phyloP scores from a whole-genome alignment of 92 coral and sea anemone species.

The Porites divaricata region DNA sequence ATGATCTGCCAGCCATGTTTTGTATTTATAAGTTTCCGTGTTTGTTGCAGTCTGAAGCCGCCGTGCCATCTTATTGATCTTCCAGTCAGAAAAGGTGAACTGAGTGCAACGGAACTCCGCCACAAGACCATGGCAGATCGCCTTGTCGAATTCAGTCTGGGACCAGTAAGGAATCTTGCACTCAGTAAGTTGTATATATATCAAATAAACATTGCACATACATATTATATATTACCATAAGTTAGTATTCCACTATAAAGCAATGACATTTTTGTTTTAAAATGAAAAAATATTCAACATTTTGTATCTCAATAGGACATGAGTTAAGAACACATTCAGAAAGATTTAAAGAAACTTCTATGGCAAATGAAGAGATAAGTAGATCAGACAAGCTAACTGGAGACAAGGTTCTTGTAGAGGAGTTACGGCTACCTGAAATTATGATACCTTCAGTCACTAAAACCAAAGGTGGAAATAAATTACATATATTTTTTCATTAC shows the following conservation, averaged over 20 bases:
- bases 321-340: slow-evolving; percentile 13
- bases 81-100: slow-evolving; percentile 71
- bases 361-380: background rate
- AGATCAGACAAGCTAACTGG: slow-evolving; percentile 25
- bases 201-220: background rate
- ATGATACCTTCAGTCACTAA: slow-evolving; percentile 74
- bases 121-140: slow-evolving; percentile 73
- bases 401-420: slow-evolving; percentile 80
- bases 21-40: background rate
- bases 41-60: slow-evolving; percentile 62
- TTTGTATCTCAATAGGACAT: background rate
- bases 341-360: background rate
- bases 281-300: background rate
- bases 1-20: no score
- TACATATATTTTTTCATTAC: background rate
- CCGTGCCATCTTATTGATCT: slow-evolving; percentile 56
- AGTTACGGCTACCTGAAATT: slow-evolving; percentile 92
- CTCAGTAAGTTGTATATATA: slow-evolving; percentile 12
- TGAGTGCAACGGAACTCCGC: slow-evolving; percentile 48
- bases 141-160: slow-evolving; percentile 87
- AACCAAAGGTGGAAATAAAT: slow-evolving; percentile 16
- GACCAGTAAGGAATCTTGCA: slow-evolving; percentile 78
- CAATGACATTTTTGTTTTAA: no score
- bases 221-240: no score
- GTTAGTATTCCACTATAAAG: background rate